phyloP scores from a whole-genome alignment of 2,113 vertebrate genomes.

The Struthio camelus region DNA sequence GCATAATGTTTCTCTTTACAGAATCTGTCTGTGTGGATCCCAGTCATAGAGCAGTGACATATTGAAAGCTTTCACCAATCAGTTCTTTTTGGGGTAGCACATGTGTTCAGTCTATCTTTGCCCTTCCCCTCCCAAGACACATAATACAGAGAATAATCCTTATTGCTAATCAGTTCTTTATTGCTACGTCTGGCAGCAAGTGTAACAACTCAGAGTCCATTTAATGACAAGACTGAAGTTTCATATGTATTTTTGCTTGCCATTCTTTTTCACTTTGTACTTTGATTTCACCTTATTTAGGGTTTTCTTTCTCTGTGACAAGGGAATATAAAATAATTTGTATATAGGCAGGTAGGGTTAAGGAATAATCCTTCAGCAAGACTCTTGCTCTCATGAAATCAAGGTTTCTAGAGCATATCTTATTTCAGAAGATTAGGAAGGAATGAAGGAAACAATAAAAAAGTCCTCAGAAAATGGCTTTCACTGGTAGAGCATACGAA shows the following conservation, averaged over 20 bases:
- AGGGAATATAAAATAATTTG: neutral
- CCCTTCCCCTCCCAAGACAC: neutral
- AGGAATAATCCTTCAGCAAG: neutral
- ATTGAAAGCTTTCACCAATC: neutral
- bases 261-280: neutral
- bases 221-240: neutral
- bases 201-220: neutral
- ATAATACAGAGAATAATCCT: neutral
- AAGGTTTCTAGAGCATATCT: neutral
- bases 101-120: neutral
- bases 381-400: neutral
- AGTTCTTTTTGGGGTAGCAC: neutral
- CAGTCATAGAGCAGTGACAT: neutral
- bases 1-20: neutral
- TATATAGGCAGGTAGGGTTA: neutral
- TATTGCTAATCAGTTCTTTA: neutral
- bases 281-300: neutral
- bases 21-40: neutral
- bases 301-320: rapidly evolving
- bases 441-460: neutral
- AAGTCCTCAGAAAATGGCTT: neutral
- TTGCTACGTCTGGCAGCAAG: neutral
- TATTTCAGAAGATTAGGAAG: neutral
- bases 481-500: neutral
- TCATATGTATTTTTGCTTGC: neutral